phyloP scores from a whole-genome alignment of 2,797 vertebrate genomes.

The Danio choprae region DNA sequence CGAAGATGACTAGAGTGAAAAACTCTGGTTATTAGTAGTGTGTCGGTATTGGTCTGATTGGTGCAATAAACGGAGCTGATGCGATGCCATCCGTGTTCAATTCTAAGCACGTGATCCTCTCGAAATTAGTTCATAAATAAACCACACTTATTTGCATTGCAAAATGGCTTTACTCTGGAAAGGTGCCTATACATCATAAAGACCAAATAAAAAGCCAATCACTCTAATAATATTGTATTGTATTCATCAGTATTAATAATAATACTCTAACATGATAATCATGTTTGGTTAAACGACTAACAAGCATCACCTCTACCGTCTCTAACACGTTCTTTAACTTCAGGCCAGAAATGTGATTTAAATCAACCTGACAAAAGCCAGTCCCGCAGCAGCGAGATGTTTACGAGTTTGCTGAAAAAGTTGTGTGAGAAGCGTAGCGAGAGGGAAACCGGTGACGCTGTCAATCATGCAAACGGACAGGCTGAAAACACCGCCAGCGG shows the following conservation, averaged over 20 bases:
- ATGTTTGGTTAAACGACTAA: conserved; percentile 17
- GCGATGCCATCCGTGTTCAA: no score
- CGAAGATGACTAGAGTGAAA: no score
- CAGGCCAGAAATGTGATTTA: conserved; percentile 37
- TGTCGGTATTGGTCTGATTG: no score
- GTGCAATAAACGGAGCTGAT: no score
- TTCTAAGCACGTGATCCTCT: no score
- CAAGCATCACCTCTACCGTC: conserved; percentile 1
- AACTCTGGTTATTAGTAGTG: no score
- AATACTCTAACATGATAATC: neutral
- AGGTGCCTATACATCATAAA: no score
- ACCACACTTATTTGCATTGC: no score
- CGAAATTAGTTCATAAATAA: no score
- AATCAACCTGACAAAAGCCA: conserved; percentile 43
- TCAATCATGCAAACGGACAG: conserved; percentile 36
- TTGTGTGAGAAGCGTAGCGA: conserved; percentile 2
- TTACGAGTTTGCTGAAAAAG: conserved; percentile 19
- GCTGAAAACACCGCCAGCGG: conserved; percentile 2
- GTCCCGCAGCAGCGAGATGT: conserved; percentile 36
- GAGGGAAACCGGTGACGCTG: conserved; percentile 17
- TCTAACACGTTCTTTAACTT: conserved; percentile 8
- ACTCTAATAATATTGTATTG: no score
- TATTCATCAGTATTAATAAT: neutral
- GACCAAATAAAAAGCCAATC: no score
- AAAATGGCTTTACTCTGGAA: no score